Evolutionary conservation across 2,113 vertebrate species (phyloP), one percentile per base, ranked within the genome.

Genomic region (Acanthochromis polyacanthus): DNA sequence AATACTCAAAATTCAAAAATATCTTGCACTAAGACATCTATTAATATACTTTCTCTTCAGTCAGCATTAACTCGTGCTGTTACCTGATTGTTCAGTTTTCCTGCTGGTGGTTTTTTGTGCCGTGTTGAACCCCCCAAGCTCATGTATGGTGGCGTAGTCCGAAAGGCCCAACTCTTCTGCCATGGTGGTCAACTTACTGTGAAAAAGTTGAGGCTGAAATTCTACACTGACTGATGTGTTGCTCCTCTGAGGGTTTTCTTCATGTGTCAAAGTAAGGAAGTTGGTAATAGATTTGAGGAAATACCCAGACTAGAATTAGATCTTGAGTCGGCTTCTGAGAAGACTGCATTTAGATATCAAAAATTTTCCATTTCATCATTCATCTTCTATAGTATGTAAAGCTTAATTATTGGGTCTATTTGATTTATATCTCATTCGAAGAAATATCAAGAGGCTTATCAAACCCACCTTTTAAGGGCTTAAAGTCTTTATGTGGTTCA

Each of bases 21-120:
- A 14, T 4, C 14, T 43, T 43, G 12, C 14, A 43, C 12, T 15
- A 43, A 36, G 32, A 9, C 32, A 8, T 36, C 32, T 30, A 46
- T 46, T 46, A 15, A 46, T 12, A 12, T 48, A 48, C 46, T 48
- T 48, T 15, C 5, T 7, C 36, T 28, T 65, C 28, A 16, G 4
- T 23, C 6, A 62, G 0, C 19, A 59, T 20, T 38, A 15, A 45
- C 3, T 73, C 46, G 5, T 16, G 9, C 10, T 68, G 79, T 88
- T 80, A 88, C 83, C 81, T 78, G 85, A 16, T 38, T 32, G 68
- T 38, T 71, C 17, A 53, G 30, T 28, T 25, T 40, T 17, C 3
- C 1, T 0, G 0, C 6, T 5, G 15, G 40, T 52, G 32, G 9
- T 36, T 36, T 2, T 23, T 17, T 55, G 40, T 19, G 17, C 0